A percentile compares a stretch with the other conserved stretches of the same genome.
Conservation (phyloP, 2,888 invertebrate genomes). For the Heliconius sara region DNA sequence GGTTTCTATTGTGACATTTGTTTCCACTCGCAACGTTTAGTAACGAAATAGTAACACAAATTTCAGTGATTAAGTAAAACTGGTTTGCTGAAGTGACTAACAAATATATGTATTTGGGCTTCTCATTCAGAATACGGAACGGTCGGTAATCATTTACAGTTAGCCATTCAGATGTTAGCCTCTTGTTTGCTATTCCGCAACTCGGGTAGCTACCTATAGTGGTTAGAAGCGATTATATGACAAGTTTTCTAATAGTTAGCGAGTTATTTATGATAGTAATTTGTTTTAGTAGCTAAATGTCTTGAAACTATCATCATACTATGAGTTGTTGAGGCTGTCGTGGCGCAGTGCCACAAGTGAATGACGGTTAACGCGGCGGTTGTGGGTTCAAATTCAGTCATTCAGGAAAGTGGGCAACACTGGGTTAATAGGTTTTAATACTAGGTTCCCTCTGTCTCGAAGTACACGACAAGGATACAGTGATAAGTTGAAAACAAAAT, state of each 20-base stretch:
- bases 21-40: constrained; percentile 37
- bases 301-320: background rate
- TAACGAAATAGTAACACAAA: constrained; percentile 33
- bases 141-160: constrained; percentile 46
- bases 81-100: constrained; percentile 41
- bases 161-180: constrained; percentile 45
- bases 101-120: constrained; percentile 48
- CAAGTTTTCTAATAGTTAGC: constrained; percentile 39
- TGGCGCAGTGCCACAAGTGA: no score
- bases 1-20: constrained; percentile 17
- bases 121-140: constrained; percentile 41
- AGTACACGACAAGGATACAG: no score
- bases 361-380: no score
- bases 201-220: constrained; percentile 20
- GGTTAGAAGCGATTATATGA: constrained; percentile 37
- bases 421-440: no score
- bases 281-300: background rate
- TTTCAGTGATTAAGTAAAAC: constrained; percentile 42
- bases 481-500: no score
- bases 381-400: no score
- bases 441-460: no score
- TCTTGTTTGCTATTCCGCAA: constrained; percentile 41
- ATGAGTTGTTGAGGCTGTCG: background rate
- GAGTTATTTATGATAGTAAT: constrained; percentile 21
- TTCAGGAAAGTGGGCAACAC: no score